Evolutionary conservation across 2,888 invertebrate species (phyloP).

Genomic region (Drosophila cognata): DNA sequence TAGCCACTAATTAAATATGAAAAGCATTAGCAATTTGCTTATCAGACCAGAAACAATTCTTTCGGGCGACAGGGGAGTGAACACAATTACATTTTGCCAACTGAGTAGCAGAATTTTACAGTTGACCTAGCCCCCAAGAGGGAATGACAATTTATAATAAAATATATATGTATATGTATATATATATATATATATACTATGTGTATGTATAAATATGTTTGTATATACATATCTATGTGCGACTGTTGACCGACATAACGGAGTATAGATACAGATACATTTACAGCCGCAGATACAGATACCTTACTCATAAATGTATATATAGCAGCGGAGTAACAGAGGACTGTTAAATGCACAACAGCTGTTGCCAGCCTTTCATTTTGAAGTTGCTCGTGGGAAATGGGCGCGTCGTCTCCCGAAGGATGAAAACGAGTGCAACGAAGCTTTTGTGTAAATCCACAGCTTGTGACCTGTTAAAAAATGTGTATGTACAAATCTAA

Average conservation of each 20-base stretch:
- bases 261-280: constrained; percentile 45
- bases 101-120: constrained; percentile 16
- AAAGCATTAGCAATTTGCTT: constrained; percentile 42
- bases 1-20: constrained; percentile 38
- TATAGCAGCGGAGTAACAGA: constrained; percentile 28
- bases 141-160: constrained; percentile 50
- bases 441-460: constrained; percentile 48
- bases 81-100: constrained; percentile 22
- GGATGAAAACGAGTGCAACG: constrained; percentile 71
- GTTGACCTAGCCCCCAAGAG: constrained; percentile 56
- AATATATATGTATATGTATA: constrained; percentile 12
- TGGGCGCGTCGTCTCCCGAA: constrained; percentile 52
- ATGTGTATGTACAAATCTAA: constrained; percentile 3
- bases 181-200: constrained; percentile 11
- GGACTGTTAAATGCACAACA: constrained; percentile 43
- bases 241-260: constrained; percentile 47
- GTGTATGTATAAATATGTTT: neutral
- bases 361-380: constrained; percentile 29
- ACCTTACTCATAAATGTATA: constrained; percentile 7
- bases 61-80: constrained; percentile 5
- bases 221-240: constrained; percentile 7
- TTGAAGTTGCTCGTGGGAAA: neutral
- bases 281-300: constrained; percentile 16
- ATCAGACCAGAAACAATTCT: constrained; percentile 36
- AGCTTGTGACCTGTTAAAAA: constrained; percentile 69